Conservation (phyloP, 2,888 invertebrate species). For the Odontocerum albicorne region DNA sequence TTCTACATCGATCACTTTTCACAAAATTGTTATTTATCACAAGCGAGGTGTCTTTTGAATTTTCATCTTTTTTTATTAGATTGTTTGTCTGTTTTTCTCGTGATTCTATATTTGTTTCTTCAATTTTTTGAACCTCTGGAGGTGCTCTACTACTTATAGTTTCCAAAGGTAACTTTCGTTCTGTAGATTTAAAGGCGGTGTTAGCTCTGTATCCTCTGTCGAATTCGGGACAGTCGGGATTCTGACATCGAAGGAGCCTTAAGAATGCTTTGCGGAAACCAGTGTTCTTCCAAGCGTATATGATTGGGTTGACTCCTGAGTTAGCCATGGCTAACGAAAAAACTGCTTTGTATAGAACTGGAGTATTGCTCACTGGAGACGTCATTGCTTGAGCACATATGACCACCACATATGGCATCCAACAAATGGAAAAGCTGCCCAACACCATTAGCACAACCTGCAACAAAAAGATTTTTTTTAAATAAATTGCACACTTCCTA, state of each 20-base stretch:
- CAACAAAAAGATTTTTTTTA: constrained; percentile 40
- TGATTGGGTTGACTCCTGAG: constrained; percentile 79
- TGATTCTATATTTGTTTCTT: constrained; percentile 6
- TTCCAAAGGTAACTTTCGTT: constrained; percentile 54
- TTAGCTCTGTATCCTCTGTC: constrained; percentile 47
- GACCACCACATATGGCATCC: constrained; percentile 78
- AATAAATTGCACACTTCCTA: too few relatives aligned
- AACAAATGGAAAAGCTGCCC: constrained; percentile 79
- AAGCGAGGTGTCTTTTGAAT: constrained; percentile 2
- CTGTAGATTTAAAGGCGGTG: constrained; percentile 57
- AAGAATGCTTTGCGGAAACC: constrained; percentile 75
- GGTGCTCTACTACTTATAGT: constrained; percentile 41
- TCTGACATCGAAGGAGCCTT: constrained; percentile 66
- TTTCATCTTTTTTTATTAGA: constrained; percentile 1
- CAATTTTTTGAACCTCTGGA: not conserved
- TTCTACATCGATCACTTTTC: constrained; percentile 50
- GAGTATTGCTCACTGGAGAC: constrained; percentile 53
- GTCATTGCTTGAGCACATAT: constrained; percentile 63
- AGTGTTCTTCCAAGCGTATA: constrained; percentile 84
- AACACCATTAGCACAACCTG: constrained; percentile 78
- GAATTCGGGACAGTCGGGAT: constrained; percentile 61
- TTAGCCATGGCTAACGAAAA: constrained; percentile 77
- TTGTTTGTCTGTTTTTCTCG: constrained; percentile 8
- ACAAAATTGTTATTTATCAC: constrained; percentile 32
- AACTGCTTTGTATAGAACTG: constrained; percentile 61